Conservation (phyloP, 2,888 invertebrate species). For the Parnassius mnemosyne region DNA sequence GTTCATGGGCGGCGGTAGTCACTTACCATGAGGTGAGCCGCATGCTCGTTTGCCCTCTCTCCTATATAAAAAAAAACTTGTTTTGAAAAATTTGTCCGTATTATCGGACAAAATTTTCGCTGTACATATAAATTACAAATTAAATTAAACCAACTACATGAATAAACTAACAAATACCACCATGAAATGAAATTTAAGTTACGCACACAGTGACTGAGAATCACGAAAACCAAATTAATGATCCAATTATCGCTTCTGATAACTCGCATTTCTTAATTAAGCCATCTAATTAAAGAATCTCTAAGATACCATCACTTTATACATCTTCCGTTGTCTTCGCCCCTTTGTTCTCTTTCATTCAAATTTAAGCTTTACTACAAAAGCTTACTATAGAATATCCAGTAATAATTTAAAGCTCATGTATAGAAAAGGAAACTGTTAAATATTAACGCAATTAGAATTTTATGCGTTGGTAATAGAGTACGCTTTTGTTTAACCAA, state of each 20-base stretch:
- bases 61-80: too few relatives aligned
- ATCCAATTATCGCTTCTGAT: conserved; percentile 67
- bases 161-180: too few relatives aligned
- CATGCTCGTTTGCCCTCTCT: too few relatives aligned
- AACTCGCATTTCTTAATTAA: conserved; percentile 68
- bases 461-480: background rate
- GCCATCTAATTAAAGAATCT: conserved; percentile 66
- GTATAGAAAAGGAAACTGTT: background rate
- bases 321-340: conserved; percentile 18
- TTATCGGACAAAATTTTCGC: too few relatives aligned
- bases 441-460: background rate
- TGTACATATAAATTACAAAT: too few relatives aligned
- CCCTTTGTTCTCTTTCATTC: background rate
- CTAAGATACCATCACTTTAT: conserved; percentile 34
- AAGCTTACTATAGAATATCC: background rate
- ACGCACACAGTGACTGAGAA: conserved; percentile 5
- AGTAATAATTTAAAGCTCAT: background rate
- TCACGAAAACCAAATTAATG: conserved; percentile 52
- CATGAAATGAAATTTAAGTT: background rate
- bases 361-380: background rate
- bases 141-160: too few relatives aligned
- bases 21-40: too few relatives aligned
- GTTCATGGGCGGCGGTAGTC: too few relatives aligned
- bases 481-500: conserved; percentile 3
- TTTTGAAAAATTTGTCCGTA: too few relatives aligned